Conservation (phyloP, 2,797 vertebrate species). For the Prionace glauca region DNA sequence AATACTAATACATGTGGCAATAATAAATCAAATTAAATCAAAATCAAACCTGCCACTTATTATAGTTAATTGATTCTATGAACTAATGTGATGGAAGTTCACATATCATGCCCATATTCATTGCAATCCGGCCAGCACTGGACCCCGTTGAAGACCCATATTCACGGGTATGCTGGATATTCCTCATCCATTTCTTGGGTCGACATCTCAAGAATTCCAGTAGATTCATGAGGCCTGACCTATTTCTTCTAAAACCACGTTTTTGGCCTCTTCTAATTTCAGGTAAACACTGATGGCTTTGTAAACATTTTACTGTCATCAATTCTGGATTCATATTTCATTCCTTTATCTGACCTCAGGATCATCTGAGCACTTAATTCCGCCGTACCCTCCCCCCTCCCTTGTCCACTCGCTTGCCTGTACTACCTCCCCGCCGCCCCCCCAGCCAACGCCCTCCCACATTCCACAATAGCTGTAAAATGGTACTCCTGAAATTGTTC, state of each 20-base stretch:
- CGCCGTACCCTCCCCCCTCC: no score
- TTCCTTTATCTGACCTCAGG: not conserved
- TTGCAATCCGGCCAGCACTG: not conserved
- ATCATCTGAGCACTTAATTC: not conserved
- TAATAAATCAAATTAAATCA: no score
- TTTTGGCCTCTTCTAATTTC: not conserved
- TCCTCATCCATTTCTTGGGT: not conserved
- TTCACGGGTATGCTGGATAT: not conserved
- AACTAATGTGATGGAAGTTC: not conserved
- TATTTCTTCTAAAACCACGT: not conserved
- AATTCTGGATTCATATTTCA: not conserved
- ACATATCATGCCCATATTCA: not conserved
- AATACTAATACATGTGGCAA: no score
- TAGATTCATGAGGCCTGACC: constrained; percentile 17
- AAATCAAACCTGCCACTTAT: not conserved
- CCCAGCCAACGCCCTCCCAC: no score
- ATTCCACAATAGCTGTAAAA: not conserved
- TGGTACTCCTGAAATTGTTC: not conserved
- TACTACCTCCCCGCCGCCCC: no score
- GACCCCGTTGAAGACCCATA: not conserved
- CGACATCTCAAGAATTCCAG: not conserved
- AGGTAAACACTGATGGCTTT: not conserved
- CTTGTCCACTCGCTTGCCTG: no score
- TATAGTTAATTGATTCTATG: not conserved
- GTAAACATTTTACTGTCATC: not conserved